A percentile compares a stretch with the other conserved stretches of the same genome.
phyloP scores from a whole-genome alignment of 1,140 invertebrate species.

The Paramacrobiotus metropolitanus region DNA sequence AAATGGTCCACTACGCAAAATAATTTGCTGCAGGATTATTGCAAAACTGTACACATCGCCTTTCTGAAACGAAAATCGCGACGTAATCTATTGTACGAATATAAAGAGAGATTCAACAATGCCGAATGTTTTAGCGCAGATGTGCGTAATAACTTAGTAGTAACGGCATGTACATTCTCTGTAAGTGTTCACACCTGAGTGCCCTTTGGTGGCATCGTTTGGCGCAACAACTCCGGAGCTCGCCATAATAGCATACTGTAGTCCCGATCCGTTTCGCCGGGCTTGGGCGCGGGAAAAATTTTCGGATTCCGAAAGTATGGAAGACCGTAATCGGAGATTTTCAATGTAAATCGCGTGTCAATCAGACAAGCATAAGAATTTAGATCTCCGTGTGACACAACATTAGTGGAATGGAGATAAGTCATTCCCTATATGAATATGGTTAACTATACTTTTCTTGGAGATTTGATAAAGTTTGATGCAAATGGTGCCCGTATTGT shows the following conservation, averaged over 20 bases:
- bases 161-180: neutral
- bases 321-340: constrained; percentile 67
- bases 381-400: constrained; percentile 63
- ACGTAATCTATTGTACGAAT: too few relatives aligned
- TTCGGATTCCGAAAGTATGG: constrained; percentile 30
- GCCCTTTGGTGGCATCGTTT: constrained; percentile 13
- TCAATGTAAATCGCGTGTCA: constrained; percentile 80
- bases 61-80: constrained; percentile 29
- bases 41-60: constrained; percentile 87
- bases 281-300: neutral
- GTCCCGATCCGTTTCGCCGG: neutral
- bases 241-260: constrained; percentile 33
- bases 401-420: constrained; percentile 65
- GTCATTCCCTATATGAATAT: constrained; percentile 51
- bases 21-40: constrained; percentile 60
- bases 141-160: neutral
- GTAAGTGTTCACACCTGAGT: neutral
- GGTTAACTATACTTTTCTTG: constrained; percentile 5
- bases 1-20: neutral
- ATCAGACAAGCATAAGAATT: constrained; percentile 74
- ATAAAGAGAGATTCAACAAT: too few relatives aligned
- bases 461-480: too few relatives aligned
- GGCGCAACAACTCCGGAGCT: constrained; percentile 46
- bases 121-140: too few relatives aligned
- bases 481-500: too few relatives aligned